Percentiles rank a stretch among this genome's conserved stretches.
phyloP scores from a whole-genome alignment of 2,888 invertebrate genomes.

The Hydriomena furcata region DNA sequence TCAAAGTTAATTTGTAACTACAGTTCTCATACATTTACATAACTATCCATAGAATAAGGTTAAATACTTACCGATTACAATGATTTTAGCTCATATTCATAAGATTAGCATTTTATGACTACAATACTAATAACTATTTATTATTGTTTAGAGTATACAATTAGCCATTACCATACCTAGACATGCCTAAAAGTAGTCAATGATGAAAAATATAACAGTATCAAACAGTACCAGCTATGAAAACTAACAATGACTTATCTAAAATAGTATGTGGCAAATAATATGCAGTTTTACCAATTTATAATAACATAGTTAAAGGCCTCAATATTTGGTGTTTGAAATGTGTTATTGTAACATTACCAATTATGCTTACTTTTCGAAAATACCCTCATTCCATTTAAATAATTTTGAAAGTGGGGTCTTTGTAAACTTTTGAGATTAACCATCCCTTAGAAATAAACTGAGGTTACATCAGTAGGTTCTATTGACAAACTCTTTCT shows the following conservation, averaged over 20 bases:
- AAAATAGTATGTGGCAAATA: constrained; percentile 17
- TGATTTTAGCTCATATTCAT: constrained; percentile 78
- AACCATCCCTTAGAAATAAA: constrained; percentile 71
- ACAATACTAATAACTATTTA: constrained; percentile 26
- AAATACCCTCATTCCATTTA: constrained; percentile 37
- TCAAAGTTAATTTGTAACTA: constrained; percentile 29
- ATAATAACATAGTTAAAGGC: constrained; percentile 59
- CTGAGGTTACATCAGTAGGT: constrained; percentile 57
- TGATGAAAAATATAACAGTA: constrained; percentile 15
- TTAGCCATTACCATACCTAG: constrained; percentile 17
- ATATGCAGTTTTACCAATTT: constrained; percentile 19
- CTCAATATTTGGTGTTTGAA: constrained; percentile 67
- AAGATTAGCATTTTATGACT: constrained; percentile 71
- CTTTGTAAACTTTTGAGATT: constrained; percentile 81
- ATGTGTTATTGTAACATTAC: constrained; percentile 28
- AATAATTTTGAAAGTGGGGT: constrained; percentile 26
- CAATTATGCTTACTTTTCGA: constrained; percentile 24
- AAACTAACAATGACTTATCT: constrained; percentile 9
- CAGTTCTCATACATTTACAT: constrained; percentile 36
- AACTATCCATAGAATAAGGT: constrained; percentile 13
- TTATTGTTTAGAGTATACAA: constrained; percentile 20
- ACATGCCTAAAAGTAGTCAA: constrained; percentile 12
- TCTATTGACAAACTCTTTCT: constrained; percentile 36
- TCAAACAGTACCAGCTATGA: constrained; percentile 14
- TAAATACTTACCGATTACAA: constrained; percentile 33